Evolutionary conservation across 30 jellyfish, hydroid and myxozoan species (phyloP), one percentile per base, ranked within the genome.

Genomic region (Cassiopea xamachana): DNA sequence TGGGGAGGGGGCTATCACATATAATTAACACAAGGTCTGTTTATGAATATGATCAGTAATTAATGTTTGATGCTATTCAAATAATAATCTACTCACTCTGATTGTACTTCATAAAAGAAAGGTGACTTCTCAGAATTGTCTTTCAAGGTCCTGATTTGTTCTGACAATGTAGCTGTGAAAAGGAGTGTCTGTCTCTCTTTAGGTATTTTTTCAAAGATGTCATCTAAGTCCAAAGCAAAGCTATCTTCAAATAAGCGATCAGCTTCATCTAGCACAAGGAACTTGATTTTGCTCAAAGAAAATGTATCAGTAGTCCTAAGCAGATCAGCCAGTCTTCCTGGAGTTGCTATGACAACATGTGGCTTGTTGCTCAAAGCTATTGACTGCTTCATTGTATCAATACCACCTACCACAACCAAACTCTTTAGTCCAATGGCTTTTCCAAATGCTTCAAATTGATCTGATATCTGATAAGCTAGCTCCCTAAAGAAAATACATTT

Each of bases 341-440:
- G 99, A 27, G 99, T 96, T 70, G 99, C 99, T 47, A 96, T 88
- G 75, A 96, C 99, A 89, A 96, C 90, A 82, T 96, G 99, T 13
- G 99, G 99, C 73, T 93, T 82, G 14, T 88, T 79, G 81, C 97
- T 87, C 47, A 96, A 84, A 27, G 91, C 96, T 73, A 77, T 4
- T 3, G 97, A 91, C 75, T 96, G 99, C 67, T 92, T 81, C 73
- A 92, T 93, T 62, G 87, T 70, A 51, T 89, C 97, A 16, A 92
- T 59, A 3, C 99, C 99, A 72, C 99, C 99, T 84, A 91, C 94
- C 10, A 91, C 97, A 76, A 96, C 92, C 7, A 86, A 89, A 47
- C 90, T 98, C 76, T 92, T 92, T 13, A 96, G 59, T 15, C 90
- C 84, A 17, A 96, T 92, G 2, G 98, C 46, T 60, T 85, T 92